Evolutionary conservation across 2,113 vertebrate species (phyloP).

Genomic region (Tachysurus vachellii): DNA sequence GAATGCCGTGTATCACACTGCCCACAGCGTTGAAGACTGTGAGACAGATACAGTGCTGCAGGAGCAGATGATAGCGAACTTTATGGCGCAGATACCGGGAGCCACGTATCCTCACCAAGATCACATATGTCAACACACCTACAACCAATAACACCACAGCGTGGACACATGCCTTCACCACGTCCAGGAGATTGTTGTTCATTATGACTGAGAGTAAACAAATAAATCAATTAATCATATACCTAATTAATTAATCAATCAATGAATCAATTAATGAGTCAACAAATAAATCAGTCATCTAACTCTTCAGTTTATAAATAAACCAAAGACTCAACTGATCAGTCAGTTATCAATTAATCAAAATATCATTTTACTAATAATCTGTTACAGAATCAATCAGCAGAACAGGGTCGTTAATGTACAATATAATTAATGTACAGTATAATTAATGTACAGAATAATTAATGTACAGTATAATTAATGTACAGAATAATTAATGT

Average conservation of each 20-base stretch:
- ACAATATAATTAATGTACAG: too few relatives aligned
- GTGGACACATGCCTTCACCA: constrained; percentile 60
- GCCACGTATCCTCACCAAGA: constrained; percentile 52
- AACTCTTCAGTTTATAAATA: too few relatives aligned
- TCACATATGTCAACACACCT: constrained; percentile 53
- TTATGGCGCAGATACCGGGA: constrained; percentile 55
- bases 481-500: too few relatives aligned
- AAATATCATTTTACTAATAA: too few relatives aligned
- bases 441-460: too few relatives aligned
- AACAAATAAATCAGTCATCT: too few relatives aligned
- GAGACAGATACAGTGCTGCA: constrained; percentile 62
- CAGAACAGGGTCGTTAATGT: too few relatives aligned
- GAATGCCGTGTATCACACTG: constrained; percentile 50
- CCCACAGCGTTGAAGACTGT: constrained; percentile 62
- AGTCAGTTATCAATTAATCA: neutral
- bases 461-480: too few relatives aligned
- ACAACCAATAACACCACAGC: constrained; percentile 59
- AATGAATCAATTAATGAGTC: too few relatives aligned
- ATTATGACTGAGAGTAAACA: constrained; percentile 38
- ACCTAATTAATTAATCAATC: too few relatives aligned
- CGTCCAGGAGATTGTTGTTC: constrained; percentile 53
- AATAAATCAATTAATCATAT: neutral
- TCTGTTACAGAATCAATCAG: too few relatives aligned
- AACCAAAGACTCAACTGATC: too few relatives aligned
- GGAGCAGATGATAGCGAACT: constrained; percentile 59